Base-by-base conservation (phyloP, 2,888 invertebrate genomes). In the Eilema sororculum region DNA sequence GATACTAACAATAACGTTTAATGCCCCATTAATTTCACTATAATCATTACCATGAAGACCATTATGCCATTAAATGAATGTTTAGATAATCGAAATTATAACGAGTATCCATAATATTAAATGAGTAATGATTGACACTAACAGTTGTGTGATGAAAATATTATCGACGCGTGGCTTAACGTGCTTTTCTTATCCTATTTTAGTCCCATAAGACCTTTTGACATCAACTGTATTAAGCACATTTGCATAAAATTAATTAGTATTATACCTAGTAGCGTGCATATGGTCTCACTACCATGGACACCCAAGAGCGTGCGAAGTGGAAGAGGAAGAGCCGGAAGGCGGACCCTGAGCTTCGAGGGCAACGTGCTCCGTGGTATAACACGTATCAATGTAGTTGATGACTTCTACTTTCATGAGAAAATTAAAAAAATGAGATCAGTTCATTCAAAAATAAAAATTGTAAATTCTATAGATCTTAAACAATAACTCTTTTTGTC, bases 131-230 rank as follows among this genome's bases (percentile, higher is more conserved):
- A 58, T 24, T 10, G 25, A 13, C 8, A 6, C 13, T 58, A 57
- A 57, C 25, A 58, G 58, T 28, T 58, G 5, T 13, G 2, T 12
- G 60, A 41, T 3, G 41, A 41, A 41, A 62, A 71, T 28, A 74
- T 84, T 85, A 87, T 88, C 87, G 87, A 88, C 87, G 83, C 75
- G 72, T 25, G 16, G 16, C 25, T 58, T 20, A 0, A 52, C n/a
- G n/a, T 52, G 52, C 8, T n/a, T 9, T n/a, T 52, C n/a, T 52
- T 52, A n/a, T 52, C 8, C 52, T 9, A n/a, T 52, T 52, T n/a
- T 52, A 52, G 20, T 46, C 4, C 46, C 20, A 20, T 46, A 46
- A 20, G 46, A 20, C 20, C 20, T 20, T 46, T 46, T 20, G 20
- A 46, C 5, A 46, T 46, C 20, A 46, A 46, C 8, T 6, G 20